Evolutionary conservation across 1,140 invertebrate genomes (phyloP), one percentile per base, ranked within the genome.

Genomic region (Cyclargus thomasi): DNA sequence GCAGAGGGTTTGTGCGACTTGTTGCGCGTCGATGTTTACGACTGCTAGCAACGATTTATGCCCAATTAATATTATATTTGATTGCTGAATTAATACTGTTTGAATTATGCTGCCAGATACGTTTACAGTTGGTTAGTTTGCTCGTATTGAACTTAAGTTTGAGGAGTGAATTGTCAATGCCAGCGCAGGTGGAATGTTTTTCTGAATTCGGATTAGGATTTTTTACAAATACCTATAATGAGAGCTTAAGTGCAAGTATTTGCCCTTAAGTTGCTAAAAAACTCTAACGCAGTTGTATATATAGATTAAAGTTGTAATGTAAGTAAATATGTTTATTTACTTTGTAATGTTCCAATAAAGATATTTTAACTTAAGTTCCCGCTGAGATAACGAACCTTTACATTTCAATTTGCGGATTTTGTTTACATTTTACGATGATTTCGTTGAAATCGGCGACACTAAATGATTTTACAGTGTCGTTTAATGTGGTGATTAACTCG

Each of bases 1-100:
- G 10, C 39, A 11, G 39, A 47, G 11, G 39, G 39, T 11, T 47
- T 11, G 7, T 11, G 39, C 76, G 80, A 85, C 83, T 83, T 83
- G 81, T 85, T 85, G 83, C 81, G 71, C 77, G 73, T 65, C 67
- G 67, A 77, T 81, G 77, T 82, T 79, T 83, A 85, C 78, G 76
- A 71, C 21, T 53, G 21, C 22, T 35, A 29, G 21, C 29, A 23
- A 55, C 53, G 65, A 57, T 59, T 59, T 57, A 66, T 66, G 53
- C 35, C 23, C 29, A 66, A 66, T 29, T 18, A 57, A 57, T 22
- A 36, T 17, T 22, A 64, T 22, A 35, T 39, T 20, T 16, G 35
- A 53, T 64, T 47, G 47, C 63, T 11, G 36, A 53, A 64, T 21
- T 16, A 39, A 20, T 64, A 47, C 36, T 64, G 21, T 20, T 21